Conservation (phyloP, 1,140 invertebrate species). For the Hermetia illucens region DNA sequence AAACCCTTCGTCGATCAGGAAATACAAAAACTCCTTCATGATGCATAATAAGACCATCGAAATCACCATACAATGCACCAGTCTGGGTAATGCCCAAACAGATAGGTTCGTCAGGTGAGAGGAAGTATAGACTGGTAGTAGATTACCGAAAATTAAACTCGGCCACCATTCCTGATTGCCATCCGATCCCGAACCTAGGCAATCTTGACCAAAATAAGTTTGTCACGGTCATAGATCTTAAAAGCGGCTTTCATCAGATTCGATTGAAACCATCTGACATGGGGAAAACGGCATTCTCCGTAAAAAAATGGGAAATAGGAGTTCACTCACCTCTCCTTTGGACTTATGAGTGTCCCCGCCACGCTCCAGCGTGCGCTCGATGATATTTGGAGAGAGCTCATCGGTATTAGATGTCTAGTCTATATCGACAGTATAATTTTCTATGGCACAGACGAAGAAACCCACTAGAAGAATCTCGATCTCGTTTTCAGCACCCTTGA, state of each 20-base stretch:
- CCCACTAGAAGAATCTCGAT: slow-evolving; percentile 7
- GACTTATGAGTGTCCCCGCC: slow-evolving; percentile 23
- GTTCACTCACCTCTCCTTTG: slow-evolving; percentile 24
- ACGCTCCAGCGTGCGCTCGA: slow-evolving; percentile 32
- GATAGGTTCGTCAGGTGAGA: slow-evolving; percentile 22
- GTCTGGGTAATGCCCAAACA: slow-evolving; percentile 29
- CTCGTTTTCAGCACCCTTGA: slow-evolving; percentile 10
- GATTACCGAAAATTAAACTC: slow-evolving; percentile 27
- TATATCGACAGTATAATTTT: slow-evolving; percentile 4
- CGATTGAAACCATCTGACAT: slow-evolving; percentile 16
- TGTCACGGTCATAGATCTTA: slow-evolving; percentile 31
- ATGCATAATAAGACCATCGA: slow-evolving; percentile 19
- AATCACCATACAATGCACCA: slow-evolving; percentile 19
- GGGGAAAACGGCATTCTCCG: slow-evolving; percentile 25
- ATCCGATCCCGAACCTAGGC: slow-evolving; percentile 34
- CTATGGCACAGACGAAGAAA: not conserved
- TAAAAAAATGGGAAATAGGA: slow-evolving; percentile 24
- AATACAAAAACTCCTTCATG: not conserved
- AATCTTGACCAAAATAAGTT: slow-evolving; percentile 20
- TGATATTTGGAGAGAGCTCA: slow-evolving; percentile 14
- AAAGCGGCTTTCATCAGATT: slow-evolving; percentile 33
- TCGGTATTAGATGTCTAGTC: slow-evolving; percentile 1
- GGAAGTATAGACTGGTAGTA: slow-evolving; percentile 25
- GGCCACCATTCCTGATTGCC: slow-evolving; percentile 24
- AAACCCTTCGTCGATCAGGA: too few relatives aligned